Evolutionary conservation across 2,797 vertebrate species (phyloP).

Genomic region (Spea hammondii): DNA sequence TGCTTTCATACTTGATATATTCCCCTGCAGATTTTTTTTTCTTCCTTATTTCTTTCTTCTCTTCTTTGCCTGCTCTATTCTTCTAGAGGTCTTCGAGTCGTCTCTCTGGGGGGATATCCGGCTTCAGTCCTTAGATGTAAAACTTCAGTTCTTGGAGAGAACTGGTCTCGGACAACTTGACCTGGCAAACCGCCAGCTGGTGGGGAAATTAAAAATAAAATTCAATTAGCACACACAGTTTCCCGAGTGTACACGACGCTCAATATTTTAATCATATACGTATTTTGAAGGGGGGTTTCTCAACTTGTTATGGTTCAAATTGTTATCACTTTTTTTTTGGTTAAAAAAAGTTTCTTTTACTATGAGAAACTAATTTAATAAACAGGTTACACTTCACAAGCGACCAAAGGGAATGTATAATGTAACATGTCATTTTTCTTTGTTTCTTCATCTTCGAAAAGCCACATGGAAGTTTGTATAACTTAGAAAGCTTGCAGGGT

Average conservation of each 20-base stretch:
- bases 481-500: too few species aligned
- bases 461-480: too few species aligned
- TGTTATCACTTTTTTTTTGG: too few species aligned
- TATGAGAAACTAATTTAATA: slow-evolving; percentile 1
- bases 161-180: slow-evolving; percentile 7
- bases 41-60: slow-evolving; percentile 19
- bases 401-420: neutral
- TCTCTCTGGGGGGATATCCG: slow-evolving; percentile 11
- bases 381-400: neutral
- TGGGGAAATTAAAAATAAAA: neutral
- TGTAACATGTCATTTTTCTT: neutral
- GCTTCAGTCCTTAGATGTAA: slow-evolving; percentile 11
- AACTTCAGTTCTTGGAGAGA: slow-evolving; percentile 1
- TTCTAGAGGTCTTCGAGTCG: slow-evolving; percentile 28
- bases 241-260: too few species aligned
- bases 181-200: slow-evolving; percentile 12
- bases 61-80: slow-evolving; percentile 22
- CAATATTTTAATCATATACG: too few species aligned
- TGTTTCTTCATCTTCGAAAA: too few species aligned
- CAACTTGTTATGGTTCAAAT: too few species aligned
- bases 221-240: slow-evolving; percentile 2
- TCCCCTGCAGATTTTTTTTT: slow-evolving; percentile 5
- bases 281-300: too few species aligned
- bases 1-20: slow-evolving; percentile 36
- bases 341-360: too few species aligned